These are phyloP conservation scores for Endotricha flammealis DNA, from an alignment of 2,888 invertebrate genomes.

Conservation along the genomic window DNA sequence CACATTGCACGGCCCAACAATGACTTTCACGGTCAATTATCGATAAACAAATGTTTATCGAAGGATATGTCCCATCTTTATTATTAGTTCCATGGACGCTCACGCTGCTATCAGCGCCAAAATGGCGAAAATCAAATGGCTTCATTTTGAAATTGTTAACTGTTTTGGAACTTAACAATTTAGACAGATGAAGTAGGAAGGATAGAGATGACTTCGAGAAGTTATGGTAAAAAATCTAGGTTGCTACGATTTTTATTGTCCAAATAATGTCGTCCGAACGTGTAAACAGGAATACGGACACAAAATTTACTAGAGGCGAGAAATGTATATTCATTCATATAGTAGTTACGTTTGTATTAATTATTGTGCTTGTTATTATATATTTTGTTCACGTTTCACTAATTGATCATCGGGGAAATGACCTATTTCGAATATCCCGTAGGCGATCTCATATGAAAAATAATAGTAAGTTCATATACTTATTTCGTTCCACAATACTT, in stretches of 20 bases:
- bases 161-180: too few species aligned
- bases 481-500: too few species aligned
- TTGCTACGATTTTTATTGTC: background rate
- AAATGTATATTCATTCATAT: slow-evolving; percentile 53
- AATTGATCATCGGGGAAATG: slow-evolving; percentile 31
- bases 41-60: too few species aligned
- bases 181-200: too few species aligned
- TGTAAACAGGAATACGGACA: background rate
- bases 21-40: too few species aligned
- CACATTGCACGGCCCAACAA: too few species aligned
- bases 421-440: slow-evolving; percentile 27
- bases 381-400: slow-evolving; percentile 44
- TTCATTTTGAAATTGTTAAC: too few species aligned
- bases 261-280: background rate
- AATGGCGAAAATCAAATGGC: too few species aligned
- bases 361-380: slow-evolving; percentile 31
- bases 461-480: slow-evolving; percentile 17
- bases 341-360: slow-evolving; percentile 36
- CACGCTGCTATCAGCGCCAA: too few species aligned
- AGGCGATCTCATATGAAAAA: slow-evolving; percentile 12
- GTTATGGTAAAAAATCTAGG: background rate
- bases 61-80: too few species aligned
- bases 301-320: slow-evolving; percentile 56
- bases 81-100: too few species aligned
- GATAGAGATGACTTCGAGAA: too few species aligned